A percentile compares a stretch with the other conserved stretches of the same genome.
Conservation (phyloP, 2,113 vertebrate genomes). For the Ageneiosus marmoratus region DNA sequence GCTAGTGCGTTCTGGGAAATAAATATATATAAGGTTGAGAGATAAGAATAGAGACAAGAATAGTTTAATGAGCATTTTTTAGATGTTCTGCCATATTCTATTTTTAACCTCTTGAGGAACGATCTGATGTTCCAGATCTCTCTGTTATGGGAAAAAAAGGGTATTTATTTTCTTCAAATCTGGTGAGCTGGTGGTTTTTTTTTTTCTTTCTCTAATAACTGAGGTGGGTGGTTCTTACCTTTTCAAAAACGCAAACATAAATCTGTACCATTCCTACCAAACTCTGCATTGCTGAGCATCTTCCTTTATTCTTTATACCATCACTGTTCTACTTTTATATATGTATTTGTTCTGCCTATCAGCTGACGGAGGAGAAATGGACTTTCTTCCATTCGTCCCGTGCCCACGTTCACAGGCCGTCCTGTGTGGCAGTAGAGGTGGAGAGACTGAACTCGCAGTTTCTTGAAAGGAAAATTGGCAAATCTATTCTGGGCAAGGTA, state of each 20-base stretch:
- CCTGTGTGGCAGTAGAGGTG: constrained; percentile 89
- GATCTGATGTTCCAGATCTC: not conserved
- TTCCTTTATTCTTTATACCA: not conserved
- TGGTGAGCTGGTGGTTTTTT: not conserved
- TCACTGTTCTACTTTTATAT: not conserved
- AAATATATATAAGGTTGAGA: not conserved
- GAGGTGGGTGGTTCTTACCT: not conserved
- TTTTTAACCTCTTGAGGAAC: not conserved
- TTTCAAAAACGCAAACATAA: not conserved
- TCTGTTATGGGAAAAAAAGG: not conserved
- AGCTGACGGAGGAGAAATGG: constrained; percentile 92
- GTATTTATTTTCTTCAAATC: not conserved
- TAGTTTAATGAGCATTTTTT: not conserved
- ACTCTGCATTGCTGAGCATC: not conserved
- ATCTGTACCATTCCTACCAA: not conserved
- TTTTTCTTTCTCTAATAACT: not conserved
- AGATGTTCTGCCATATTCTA: not conserved
- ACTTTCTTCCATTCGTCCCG: constrained; percentile 87
- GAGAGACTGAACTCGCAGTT: constrained; percentile 83
- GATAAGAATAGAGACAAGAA: not conserved
- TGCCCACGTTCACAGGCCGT: constrained; percentile 84
- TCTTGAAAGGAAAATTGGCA: constrained; percentile 89
- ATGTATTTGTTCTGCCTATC: not conserved
- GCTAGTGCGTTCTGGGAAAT: not conserved
- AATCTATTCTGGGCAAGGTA: constrained; percentile 94